A percentile compares a stretch with the other conserved stretches of the same genome.
These are phyloP conservation scores for Sturnira hondurensis DNA, from an alignment of 2,113 vertebrate species.

Conservation along the genomic window DNA sequence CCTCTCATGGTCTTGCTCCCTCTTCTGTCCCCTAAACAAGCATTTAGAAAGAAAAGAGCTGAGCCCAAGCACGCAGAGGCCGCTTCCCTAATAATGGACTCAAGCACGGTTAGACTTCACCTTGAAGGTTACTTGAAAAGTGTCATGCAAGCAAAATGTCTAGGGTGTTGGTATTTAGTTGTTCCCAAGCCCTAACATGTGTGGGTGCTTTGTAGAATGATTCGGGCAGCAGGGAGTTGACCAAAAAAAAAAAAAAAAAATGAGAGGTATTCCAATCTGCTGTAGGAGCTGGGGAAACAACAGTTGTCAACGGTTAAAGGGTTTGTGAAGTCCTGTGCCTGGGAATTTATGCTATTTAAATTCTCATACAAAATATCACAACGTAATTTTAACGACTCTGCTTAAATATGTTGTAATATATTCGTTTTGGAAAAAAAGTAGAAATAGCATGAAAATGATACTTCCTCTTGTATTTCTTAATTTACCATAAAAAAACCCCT, in stretches of 20 bases:
- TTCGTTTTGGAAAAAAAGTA: neutral
- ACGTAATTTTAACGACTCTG: neutral
- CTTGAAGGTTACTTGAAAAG: conserved; percentile 2
- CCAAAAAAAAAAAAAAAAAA: neutral
- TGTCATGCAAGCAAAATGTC: neutral
- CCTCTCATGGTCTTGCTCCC: neutral
- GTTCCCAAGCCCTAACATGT: neutral
- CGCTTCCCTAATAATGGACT: neutral
- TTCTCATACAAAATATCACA: neutral
- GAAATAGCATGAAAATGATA: neutral
- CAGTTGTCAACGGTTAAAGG: neutral
- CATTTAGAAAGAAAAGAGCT: neutral
- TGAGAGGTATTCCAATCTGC: neutral
- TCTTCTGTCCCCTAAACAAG: neutral
- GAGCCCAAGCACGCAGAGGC: neutral
- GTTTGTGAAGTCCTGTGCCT: neutral
- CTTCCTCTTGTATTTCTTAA: neutral
- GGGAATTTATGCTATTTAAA: conserved; percentile 8
- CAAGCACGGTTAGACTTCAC: neutral
- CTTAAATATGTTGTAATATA: neutral
- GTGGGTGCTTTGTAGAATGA: neutral
- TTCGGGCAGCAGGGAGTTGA: neutral
- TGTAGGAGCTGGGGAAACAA: neutral
- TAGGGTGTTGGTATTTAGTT: neutral
- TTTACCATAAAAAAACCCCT: neutral